Base-by-base conservation (phyloP, 2,888 invertebrate genomes). In the Drosophila mimetica region DNA sequence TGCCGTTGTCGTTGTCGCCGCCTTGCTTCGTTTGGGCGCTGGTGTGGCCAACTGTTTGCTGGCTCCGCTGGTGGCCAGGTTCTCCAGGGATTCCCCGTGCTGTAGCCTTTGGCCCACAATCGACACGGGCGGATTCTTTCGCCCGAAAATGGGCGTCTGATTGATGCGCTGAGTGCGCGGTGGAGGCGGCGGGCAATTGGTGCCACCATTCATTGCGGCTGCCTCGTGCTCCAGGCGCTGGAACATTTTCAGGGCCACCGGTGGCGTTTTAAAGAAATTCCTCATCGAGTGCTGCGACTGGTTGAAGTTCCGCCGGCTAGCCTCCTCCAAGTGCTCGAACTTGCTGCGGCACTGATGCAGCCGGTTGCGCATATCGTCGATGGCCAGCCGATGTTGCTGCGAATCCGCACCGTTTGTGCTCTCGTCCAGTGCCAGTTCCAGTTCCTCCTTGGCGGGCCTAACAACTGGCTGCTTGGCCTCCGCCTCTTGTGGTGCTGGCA, bases 121-220 rank as follows among this genome's bases (percentile, higher is more conserved):
- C 41, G 22, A 51, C 32, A 44, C n/a, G 9, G 86, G 66, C 25
- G 82, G 59, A 18, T 79, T 78, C 3, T 89, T 89, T 1, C 91
- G 76, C 0, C 91, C 92, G 65, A 92, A 91, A 25, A 92, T 90
- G 0, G 91, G 91, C 7, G 91, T 92, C 57, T 92, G 92, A 78
- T 92, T 91, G n/a, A 92, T 87, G 50, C 91, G 90, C 75, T 90
- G 90, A 0, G 89, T 80, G 16, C 53, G 77, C 7, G 79, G 63
- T 3, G 71, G 30, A 13, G 70, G 65, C 8, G 64, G 64, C 8
- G 67, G 63, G n/a, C 51, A 36, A n/a, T 47, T 47, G 39, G 28
- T 25, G 66, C 76, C 75, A 5, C 77, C 76, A 28, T 88, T 79
- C 11, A 75, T 57, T 32, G 47, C 64, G 0, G 61, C 67, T 4